These are phyloP conservation scores for Drosophila paranaensis DNA, from an alignment of 2,888 invertebrate genomes.

Conservation along the genomic window DNA sequence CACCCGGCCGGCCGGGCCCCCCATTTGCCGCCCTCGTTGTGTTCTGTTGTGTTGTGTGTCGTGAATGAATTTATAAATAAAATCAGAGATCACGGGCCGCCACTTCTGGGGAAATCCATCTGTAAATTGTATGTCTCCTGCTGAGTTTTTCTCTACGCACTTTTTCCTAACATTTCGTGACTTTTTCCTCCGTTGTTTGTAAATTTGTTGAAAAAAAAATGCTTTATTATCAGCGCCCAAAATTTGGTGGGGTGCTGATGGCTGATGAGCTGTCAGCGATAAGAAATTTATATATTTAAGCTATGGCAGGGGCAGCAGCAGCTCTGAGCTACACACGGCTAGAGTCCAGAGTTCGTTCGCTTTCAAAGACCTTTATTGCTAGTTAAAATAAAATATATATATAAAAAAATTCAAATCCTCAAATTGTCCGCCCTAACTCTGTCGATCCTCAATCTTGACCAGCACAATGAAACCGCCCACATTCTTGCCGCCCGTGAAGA, in stretches of 20 bases:
- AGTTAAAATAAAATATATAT: background rate
- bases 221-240: constrained; percentile 52
- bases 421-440: constrained; percentile 5
- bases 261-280: constrained; percentile 54
- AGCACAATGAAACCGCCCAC: constrained; percentile 69
- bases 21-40: constrained; percentile 50
- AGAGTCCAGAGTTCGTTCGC: constrained; percentile 16
- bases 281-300: constrained; percentile 51
- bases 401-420: background rate
- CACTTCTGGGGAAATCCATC: constrained; percentile 76
- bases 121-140: constrained; percentile 74
- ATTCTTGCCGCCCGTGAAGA: constrained; percentile 61
- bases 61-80: constrained; percentile 80
- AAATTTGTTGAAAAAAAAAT: constrained; percentile 70
- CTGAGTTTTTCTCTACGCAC: constrained; percentile 68
- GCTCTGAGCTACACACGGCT: background rate
- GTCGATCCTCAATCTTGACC: constrained; percentile 70
- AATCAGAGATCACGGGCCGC: constrained; percentile 58
- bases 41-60: constrained; percentile 27
- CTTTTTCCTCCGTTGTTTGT: constrained; percentile 52
- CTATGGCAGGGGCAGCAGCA: background rate
- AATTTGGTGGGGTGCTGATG: constrained; percentile 19
- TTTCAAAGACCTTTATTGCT: constrained; percentile 57
- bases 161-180: constrained; percentile 40
- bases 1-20: constrained; percentile 23